Conservation (phyloP, 2,888 invertebrate species). For the Euplagia quadripunctaria region DNA sequence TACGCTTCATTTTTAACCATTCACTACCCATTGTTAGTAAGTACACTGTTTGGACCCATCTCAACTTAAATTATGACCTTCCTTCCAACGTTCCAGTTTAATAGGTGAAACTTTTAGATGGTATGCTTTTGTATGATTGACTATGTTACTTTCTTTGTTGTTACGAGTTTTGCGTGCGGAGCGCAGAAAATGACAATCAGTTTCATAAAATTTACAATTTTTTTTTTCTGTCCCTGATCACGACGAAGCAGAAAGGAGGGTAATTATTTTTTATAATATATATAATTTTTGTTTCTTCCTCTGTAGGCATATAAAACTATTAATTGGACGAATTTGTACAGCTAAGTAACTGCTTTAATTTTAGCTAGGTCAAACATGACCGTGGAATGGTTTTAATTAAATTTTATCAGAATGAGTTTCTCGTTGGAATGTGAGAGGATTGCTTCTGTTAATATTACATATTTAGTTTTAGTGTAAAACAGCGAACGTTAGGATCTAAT, state of each 20-base stretch:
- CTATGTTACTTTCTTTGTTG: conserved; percentile 64
- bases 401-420: conserved; percentile 18
- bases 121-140: conserved; percentile 53
- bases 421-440: conserved; percentile 15
- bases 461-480: conserved; percentile 34
- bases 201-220: conserved; percentile 24
- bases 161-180: conserved; percentile 51
- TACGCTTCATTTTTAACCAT: conserved; percentile 67
- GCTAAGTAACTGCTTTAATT: conserved; percentile 15
- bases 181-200: conserved; percentile 28
- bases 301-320: conserved; percentile 12
- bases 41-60: conserved; percentile 63
- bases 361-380: conserved; percentile 27
- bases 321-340: background rate
- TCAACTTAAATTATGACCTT: conserved; percentile 72
- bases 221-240: conserved; percentile 31
- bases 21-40: conserved; percentile 66
- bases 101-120: conserved; percentile 60
- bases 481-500: conserved; percentile 43
- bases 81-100: conserved; percentile 47
- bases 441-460: background rate
- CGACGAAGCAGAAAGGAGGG: background rate
- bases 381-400: conserved; percentile 20
- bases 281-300: conserved; percentile 22
- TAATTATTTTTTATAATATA: conserved; percentile 26